A percentile compares a stretch with the other conserved stretches of the same genome.
These are phyloP conservation scores for Epizoanthus stellaris DNA, from an alignment of 92 coral and sea anemone genomes.

Conservation along the genomic window DNA sequence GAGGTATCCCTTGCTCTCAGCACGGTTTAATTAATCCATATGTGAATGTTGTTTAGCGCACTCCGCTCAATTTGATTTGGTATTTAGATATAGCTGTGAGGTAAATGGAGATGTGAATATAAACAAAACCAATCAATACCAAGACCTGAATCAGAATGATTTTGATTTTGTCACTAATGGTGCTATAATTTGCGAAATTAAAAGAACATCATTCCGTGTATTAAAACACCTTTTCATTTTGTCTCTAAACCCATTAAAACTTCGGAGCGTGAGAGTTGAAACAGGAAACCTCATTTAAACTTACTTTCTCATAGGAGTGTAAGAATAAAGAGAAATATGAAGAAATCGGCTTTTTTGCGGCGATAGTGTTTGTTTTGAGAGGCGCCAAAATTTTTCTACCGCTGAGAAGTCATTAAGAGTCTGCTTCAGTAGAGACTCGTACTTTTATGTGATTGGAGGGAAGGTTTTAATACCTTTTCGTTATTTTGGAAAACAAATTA, in stretches of 20 bases:
- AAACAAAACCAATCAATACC: slow-evolving; percentile 66
- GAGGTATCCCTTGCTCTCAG: slow-evolving; percentile 7
- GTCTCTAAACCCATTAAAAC: slow-evolving; percentile 71
- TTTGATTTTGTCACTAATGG: slow-evolving; percentile 61
- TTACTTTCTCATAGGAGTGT: not conserved
- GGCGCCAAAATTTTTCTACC: slow-evolving; percentile 43
- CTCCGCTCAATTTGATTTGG: slow-evolving; percentile 77
- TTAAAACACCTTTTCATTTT: slow-evolving; percentile 65
- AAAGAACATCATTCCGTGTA: slow-evolving; percentile 73
- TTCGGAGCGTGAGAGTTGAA: slow-evolving; percentile 56
- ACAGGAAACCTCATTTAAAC: slow-evolving; percentile 36
- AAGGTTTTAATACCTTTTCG: slow-evolving; percentile 31
- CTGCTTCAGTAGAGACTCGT: slow-evolving; percentile 31
- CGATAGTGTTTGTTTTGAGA: slow-evolving; percentile 30
- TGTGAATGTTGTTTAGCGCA: slow-evolving; percentile 61
- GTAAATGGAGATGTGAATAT: slow-evolving; percentile 63
- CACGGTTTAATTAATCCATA: slow-evolving; percentile 70
- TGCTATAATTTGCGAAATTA: slow-evolving; percentile 71
- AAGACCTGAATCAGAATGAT: slow-evolving; percentile 60
- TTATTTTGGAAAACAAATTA: slow-evolving; percentile 14
- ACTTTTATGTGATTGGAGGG: not conserved
- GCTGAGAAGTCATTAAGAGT: slow-evolving; percentile 47
- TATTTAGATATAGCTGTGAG: slow-evolving; percentile 72
- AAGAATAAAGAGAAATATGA: not conserved
- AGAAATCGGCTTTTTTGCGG: slow-evolving; percentile 12